Percentiles rank a stretch among this genome's conserved stretches.
These are phyloP conservation scores for Apteryx mantelli DNA, from an alignment of 2,113 vertebrate genomes.

Conservation along the genomic window DNA sequence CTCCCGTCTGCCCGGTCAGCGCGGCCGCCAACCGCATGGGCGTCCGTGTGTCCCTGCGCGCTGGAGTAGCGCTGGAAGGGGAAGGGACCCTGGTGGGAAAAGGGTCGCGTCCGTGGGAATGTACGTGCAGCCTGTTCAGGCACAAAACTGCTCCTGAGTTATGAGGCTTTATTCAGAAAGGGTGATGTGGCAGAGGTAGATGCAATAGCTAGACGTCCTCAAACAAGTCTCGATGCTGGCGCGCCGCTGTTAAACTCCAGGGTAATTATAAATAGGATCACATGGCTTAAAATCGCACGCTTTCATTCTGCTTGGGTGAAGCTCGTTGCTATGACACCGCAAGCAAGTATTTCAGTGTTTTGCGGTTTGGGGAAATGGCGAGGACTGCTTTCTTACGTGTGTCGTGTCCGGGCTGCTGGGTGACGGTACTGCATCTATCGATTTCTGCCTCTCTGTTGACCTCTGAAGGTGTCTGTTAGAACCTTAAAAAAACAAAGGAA, in stretches of 20 bases:
- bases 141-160: rapidly evolving
- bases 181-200: neutral
- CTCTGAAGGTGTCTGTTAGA: neutral
- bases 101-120: neutral
- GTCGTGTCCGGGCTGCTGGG: neutral
- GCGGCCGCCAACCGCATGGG: rapidly evolving
- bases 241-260: neutral
- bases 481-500: neutral
- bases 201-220: neutral
- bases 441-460: neutral
- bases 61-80: neutral
- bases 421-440: neutral
- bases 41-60: rapidly evolving
- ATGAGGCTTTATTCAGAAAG: rapidly evolving
- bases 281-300: neutral
- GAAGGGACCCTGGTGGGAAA: rapidly evolving
- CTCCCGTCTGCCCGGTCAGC: rapidly evolving
- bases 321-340: neutral
- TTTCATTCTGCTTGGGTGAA: neutral
- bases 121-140: neutral
- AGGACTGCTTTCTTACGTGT: neutral
- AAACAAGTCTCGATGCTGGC: neutral
- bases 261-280: neutral
- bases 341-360: neutral
- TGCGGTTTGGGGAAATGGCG: neutral